phyloP scores from a whole-genome alignment of 1,140 invertebrate species.

The Cotesia typhae region DNA sequence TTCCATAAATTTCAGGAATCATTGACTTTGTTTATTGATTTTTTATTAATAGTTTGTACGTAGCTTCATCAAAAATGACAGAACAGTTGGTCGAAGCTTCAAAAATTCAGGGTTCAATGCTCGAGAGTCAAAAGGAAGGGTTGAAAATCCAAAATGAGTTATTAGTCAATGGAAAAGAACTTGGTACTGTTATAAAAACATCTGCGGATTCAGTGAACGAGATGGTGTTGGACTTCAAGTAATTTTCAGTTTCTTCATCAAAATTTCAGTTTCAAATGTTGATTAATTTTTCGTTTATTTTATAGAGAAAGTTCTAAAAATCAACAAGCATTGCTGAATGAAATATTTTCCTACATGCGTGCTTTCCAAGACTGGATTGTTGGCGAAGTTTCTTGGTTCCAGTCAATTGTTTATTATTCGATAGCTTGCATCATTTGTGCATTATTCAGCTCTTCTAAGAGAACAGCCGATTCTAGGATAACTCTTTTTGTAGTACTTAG shows the following conservation, averaged over 20 bases:
- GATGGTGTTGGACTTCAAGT: conserved; percentile 67
- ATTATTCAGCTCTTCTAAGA: conserved; percentile 66
- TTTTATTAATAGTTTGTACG: conserved; percentile 59
- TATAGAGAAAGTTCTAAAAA: conserved; percentile 64
- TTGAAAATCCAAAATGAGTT: conserved; percentile 55
- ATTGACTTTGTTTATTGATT: conserved; percentile 26
- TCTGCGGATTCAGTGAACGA: conserved; percentile 61
- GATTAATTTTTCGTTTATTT: background rate
- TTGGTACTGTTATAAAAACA: conserved; percentile 50
- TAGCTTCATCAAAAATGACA: conserved; percentile 66
- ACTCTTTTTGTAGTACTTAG: conserved; percentile 67
- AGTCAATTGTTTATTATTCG: conserved; percentile 69
- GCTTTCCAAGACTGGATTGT: conserved; percentile 68
- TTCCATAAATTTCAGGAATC: conserved; percentile 46
- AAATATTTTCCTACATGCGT: conserved; percentile 69
- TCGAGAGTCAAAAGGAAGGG: conserved; percentile 62
- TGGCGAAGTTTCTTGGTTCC: conserved; percentile 70
- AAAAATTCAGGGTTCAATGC: conserved; percentile 66
- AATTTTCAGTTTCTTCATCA: conserved; percentile 24
- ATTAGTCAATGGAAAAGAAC: conserved; percentile 53
- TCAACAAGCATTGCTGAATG: conserved; percentile 66
- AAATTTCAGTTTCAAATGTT: background rate
- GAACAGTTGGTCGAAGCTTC: conserved; percentile 69
- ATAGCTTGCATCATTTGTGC: conserved; percentile 65
- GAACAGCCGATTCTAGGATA: conserved; percentile 65